Evolutionary conservation across 2,113 vertebrate genomes (phyloP), one percentile per base, ranked within the genome.

Genomic region (Patagioenas fasciata): DNA sequence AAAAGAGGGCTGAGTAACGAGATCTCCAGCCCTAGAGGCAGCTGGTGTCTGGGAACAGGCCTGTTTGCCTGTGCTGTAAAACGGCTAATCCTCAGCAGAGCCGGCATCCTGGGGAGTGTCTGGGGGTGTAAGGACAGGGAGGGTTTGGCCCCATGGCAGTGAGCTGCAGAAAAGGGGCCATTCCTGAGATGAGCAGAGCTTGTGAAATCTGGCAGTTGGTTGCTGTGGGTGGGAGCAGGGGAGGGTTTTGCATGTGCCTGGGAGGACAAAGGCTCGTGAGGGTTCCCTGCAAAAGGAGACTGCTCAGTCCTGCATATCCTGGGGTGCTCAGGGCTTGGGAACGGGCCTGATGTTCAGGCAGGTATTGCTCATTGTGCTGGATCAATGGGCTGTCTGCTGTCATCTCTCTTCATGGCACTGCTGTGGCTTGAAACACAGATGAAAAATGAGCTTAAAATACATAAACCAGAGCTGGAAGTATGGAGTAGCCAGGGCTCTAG

Each of bases 31-130:
- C 44, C 42, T 18, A 56, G 89, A 79, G 57, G 87, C 89, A 95
- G 77, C 89, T 96, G 95, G 65, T 0, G 69, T 93, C 93, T 95
- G 80, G 64, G 61, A 78, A 26, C 2, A 1, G 88, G 7, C 90
- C 61, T 91, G 23, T 17, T 62, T 2, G 1, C 13, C 40, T 61
- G n/a, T 90, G 64, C 75, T 81, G 15, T 71, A 18, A 50, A 84
- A 58, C 2, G 1, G 78, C 51, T 95, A 89, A 95, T 97, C 86
- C 89, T 88, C 9, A 1, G 15, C 7, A 0, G 61, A 93, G 77
- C 70, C 13, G 0, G 9, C 0, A 0, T 75, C 24, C 56, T 36
- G 14, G 34, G 8, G 19, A 38, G 3, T 61, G 50, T 75, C 79
- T 93, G 50, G 24, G 44, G 54, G 6, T 7, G 0, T 71, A 53